Evolutionary conservation across 2,888 invertebrate species (phyloP).

Genomic region (Zelleria hepariella): DNA sequence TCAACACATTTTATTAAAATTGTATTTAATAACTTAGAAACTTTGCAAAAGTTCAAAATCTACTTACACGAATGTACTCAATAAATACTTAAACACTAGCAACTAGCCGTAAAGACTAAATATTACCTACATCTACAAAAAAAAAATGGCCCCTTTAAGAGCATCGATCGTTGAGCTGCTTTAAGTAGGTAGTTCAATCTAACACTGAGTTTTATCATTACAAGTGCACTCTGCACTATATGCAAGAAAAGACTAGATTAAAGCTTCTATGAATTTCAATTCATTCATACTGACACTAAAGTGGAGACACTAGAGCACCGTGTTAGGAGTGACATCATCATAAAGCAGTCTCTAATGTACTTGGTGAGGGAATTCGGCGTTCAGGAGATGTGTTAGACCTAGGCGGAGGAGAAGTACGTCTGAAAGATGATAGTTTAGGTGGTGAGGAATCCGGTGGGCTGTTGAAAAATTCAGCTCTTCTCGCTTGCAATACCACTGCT

Average conservation of each 20-base stretch:
- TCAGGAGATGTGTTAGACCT: constrained; percentile 48
- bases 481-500: constrained; percentile 72
- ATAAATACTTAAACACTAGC: constrained; percentile 65
- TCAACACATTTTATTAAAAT: constrained; percentile 64
- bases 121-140: constrained; percentile 37
- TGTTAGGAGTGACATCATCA: constrained; percentile 34
- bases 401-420: constrained; percentile 30
- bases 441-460: constrained; percentile 47
- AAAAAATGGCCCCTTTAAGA: constrained; percentile 59
- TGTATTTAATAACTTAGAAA: constrained; percentile 68
- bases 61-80: constrained; percentile 51
- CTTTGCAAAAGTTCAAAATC: constrained; percentile 61
- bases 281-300: constrained; percentile 25
- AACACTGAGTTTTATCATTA: constrained; percentile 43
- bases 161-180: constrained; percentile 44
- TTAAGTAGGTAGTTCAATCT: constrained; percentile 21
- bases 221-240: constrained; percentile 52
- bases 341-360: constrained; percentile 76
- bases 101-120: constrained; percentile 34
- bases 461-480: constrained; percentile 73
- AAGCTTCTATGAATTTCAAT: constrained; percentile 63
- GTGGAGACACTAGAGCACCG: constrained; percentile 2
- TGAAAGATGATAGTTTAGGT: constrained; percentile 55
- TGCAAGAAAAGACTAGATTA: constrained; percentile 67
- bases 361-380: constrained; percentile 54